Base-by-base conservation (phyloP, 2,113 vertebrate genomes). In the Neopipo cinnamomea region DNA sequence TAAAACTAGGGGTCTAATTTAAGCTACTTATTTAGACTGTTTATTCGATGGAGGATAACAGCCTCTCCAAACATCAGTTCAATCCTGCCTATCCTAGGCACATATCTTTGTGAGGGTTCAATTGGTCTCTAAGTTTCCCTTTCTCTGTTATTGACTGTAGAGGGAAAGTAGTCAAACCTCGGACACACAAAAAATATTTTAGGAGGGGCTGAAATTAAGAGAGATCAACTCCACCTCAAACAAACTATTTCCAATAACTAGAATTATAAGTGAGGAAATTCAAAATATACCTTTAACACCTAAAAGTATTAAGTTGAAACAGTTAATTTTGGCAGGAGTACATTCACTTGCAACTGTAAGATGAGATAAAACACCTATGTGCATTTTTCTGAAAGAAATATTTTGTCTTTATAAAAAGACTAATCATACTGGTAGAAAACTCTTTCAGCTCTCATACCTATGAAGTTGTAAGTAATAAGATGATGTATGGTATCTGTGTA, bases 401-500 rank as follows among this genome's bases (percentile, higher is more conserved):
- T 8, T 35, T 52, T 87, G n/a, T 4, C 14, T 62, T 70, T 28
- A 22, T 33, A 41, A 74, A 73, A 55, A 42, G 17, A 27, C 16
- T 12, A 58, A 25, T 46, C 20, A 7, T 4, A 21, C 10, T 24
- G 19, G 33, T 46, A 65, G 41, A 61, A 28, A 35, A 39, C 25
- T 61, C 1, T 4, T 49, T 85, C 25, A 46, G 55, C 25, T 85
- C 16, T 85, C 0, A 0, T 23, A 35, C 28, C 1, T 4, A 41
- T 46, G 33, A 86, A 75, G n/a, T 14, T 39, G 3, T 49, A 61
- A 78, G 12, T 37, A n/a, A 6, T 31, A 75, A 37, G 28, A 41
- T 52, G 14, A 70, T 50, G 33, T 21, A 41, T 37, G 33, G 2
- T 49, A 61, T n/a, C 7, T 86, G 41, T 15, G 33, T 23, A 80